A percentile compares a stretch with the other conserved stretches of the same genome.
Evolutionary conservation across 2,113 vertebrate genomes (phyloP).

Genomic region (Pandion haliaetus): DNA sequence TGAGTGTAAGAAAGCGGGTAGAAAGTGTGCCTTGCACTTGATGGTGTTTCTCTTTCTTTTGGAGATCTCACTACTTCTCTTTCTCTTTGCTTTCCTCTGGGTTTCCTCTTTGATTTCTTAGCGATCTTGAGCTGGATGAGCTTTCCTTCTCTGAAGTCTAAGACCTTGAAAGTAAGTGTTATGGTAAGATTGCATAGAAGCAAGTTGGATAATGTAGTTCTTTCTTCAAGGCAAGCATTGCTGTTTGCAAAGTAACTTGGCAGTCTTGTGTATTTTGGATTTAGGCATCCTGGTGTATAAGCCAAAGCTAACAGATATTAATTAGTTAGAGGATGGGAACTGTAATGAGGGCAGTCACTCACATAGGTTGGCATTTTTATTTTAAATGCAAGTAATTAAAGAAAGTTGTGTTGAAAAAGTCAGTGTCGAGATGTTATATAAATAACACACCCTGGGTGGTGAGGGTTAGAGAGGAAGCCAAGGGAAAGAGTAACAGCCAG

Average conservation of each 20-base stretch:
- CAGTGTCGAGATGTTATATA: not conserved
- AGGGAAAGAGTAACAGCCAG: not conserved
- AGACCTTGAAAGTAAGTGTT: constrained; percentile 8
- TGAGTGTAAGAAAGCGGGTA: not conserved
- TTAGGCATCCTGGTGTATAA: constrained; percentile 19
- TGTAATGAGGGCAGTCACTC: constrained; percentile 1
- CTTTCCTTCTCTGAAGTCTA: not conserved
- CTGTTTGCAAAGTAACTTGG: constrained; percentile 32
- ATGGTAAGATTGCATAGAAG: not conserved
- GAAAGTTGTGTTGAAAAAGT: not conserved
- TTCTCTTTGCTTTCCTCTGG: not conserved
- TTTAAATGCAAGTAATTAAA: constrained; percentile 35
- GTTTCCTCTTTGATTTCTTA: not conserved
- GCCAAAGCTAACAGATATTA: constrained; percentile 62
- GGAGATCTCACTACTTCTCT: not conserved
- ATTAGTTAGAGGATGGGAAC: constrained; percentile 35
- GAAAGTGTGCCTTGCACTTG: not conserved
- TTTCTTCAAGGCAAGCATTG: not conserved
- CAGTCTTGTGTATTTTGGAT: constrained; percentile 36
- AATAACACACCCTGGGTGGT: not conserved
- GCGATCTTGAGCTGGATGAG: not conserved
- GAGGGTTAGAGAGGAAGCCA: not conserved
- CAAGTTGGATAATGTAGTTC: not conserved
- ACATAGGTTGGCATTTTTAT: not conserved
- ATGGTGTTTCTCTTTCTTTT: not conserved